Conservation (phyloP, 2,113 vertebrate genomes). For the Chaetodon trifascialis region DNA sequence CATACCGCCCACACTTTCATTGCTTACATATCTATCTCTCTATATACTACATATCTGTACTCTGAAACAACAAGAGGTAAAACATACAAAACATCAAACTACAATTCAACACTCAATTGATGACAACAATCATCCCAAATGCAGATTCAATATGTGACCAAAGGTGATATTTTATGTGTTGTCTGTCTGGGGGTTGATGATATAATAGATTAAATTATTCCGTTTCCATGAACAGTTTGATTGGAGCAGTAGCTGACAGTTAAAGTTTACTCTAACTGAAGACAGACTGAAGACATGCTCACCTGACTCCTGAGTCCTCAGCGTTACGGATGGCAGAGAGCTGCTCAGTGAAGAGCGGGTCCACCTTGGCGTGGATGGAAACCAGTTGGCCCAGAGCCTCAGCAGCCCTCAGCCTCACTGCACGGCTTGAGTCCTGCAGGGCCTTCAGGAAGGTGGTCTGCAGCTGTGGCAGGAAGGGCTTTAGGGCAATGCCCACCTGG, state of each 20-base stretch:
- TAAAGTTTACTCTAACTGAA: neutral
- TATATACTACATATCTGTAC: no score
- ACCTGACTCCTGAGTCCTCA: constrained; percentile 96
- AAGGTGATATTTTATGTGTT: neutral
- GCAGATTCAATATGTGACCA: neutral
- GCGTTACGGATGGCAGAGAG: constrained; percentile 91
- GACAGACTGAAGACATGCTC: neutral
- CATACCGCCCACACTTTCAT: neutral
- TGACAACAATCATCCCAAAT: neutral
- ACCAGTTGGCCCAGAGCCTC: constrained; percentile 96
- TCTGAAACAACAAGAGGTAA: no score
- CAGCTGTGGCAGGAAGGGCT: constrained; percentile 97
- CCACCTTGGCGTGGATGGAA: constrained; percentile 95
- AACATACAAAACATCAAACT: neutral
- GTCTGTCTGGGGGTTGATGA: neutral
- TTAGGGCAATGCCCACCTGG: constrained; percentile 96
- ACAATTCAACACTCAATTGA: neutral
- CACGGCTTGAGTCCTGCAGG: constrained; percentile 93
- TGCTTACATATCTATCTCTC: neutral
- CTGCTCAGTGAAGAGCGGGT: constrained; percentile 95
- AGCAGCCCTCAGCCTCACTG: constrained; percentile 92
- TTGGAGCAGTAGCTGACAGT: neutral
- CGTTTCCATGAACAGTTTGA: neutral
- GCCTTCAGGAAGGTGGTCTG: constrained; percentile 99
- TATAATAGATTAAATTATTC: neutral